A percentile compares a stretch with the other conserved stretches of the same genome.
Evolutionary conservation across 1,140 invertebrate genomes (phyloP).

Genomic region (Calephelis virginiensis): DNA sequence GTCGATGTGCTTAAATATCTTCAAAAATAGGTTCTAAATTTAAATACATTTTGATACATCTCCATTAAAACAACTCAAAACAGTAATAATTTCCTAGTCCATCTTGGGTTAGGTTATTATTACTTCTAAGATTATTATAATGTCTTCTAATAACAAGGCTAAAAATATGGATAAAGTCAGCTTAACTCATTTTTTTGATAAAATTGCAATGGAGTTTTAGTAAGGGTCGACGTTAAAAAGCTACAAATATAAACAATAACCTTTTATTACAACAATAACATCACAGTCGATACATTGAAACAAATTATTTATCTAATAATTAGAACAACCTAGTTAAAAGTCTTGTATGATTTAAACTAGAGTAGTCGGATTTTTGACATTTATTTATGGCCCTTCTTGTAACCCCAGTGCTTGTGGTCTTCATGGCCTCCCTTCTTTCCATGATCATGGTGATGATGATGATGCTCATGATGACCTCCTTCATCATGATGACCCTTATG

Average conservation of each 20-base stretch:
- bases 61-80: too few relatives aligned
- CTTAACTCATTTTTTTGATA: too few relatives aligned
- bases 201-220: too few relatives aligned
- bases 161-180: too few relatives aligned
- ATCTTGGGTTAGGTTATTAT: too few relatives aligned
- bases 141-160: too few relatives aligned
- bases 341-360: slow-evolving; percentile 34
- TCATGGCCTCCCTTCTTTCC: slow-evolving; percentile 82
- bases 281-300: slow-evolving; percentile 58
- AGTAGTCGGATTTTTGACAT: slow-evolving; percentile 30
- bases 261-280: slow-evolving; percentile 43
- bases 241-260: slow-evolving; percentile 28
- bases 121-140: too few relatives aligned
- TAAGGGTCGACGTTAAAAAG: not conserved
- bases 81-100: too few relatives aligned
- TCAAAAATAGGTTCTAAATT: too few relatives aligned
- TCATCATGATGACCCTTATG: slow-evolving; percentile 75
- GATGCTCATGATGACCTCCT: slow-evolving; percentile 79
- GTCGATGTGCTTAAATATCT: too few relatives aligned
- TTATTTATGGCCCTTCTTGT: slow-evolving; percentile 78
- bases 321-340: slow-evolving; percentile 45
- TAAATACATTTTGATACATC: too few relatives aligned
- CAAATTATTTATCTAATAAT: slow-evolving; percentile 39
- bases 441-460: slow-evolving; percentile 81
- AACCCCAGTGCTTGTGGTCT: slow-evolving; percentile 76